Evolutionary conservation across 2,888 invertebrate genomes (phyloP).

Genomic region (Hypsopygia costalis): DNA sequence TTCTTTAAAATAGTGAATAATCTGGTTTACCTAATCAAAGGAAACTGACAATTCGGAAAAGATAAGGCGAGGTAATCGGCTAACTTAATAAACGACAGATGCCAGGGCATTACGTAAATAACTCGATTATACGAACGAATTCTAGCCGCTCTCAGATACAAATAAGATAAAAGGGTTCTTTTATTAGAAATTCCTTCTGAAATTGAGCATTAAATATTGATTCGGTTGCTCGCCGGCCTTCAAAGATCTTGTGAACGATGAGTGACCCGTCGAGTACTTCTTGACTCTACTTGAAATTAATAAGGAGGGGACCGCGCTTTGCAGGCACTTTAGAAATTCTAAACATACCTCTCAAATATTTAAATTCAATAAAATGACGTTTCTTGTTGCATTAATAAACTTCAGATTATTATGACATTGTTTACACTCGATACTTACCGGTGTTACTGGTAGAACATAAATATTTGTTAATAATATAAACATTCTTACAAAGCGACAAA

Average conservation of each 20-base stretch:
- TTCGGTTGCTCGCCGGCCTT: constrained; percentile 32
- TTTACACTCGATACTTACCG: constrained; percentile 11
- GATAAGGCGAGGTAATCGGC: constrained; percentile 16
- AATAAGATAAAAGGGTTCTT: neutral
- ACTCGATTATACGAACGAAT: constrained; percentile 21
- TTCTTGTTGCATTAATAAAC: constrained; percentile 12
- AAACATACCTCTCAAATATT: constrained; percentile 22
- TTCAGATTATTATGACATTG: neutral
- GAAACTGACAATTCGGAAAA: constrained; percentile 2
- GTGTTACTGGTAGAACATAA: neutral
- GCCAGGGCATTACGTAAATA: constrained; percentile 19
- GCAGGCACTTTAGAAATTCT: constrained; percentile 30
- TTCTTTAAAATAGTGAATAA: too few relatives aligned
- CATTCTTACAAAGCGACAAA: too few relatives aligned
- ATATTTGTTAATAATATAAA: neutral
- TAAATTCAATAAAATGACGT: constrained; percentile 39
- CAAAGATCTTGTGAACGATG: constrained; percentile 52
- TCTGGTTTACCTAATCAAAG: too few relatives aligned
- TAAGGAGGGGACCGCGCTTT: constrained; percentile 60
- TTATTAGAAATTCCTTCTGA: neutral
- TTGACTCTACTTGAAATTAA: constrained; percentile 67
- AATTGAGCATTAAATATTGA: constrained; percentile 38
- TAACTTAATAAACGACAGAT: constrained; percentile 19
- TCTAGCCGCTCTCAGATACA: neutral
- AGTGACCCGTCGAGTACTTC: constrained; percentile 59